Evolutionary conservation across 2,797 vertebrate genomes (phyloP).

Genomic region (Telmatherina bonti): DNA sequence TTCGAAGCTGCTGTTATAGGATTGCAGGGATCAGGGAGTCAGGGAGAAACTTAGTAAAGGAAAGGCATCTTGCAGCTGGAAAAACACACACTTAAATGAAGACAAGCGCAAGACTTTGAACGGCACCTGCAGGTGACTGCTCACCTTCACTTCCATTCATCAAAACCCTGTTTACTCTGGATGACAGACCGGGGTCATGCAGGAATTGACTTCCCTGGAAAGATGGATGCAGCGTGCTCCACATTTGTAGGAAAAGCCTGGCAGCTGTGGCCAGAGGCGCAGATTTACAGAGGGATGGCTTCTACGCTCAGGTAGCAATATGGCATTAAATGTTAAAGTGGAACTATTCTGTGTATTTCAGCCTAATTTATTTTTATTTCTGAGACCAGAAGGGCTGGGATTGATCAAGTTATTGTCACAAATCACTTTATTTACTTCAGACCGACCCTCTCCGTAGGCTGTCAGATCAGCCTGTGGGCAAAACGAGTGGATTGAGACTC

Average conservation of each 20-base stretch:
- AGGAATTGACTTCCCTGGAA: slow-evolving; percentile 87
- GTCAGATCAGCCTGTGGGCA: too few relatives aligned
- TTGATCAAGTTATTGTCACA: too few relatives aligned
- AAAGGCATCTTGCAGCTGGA: slow-evolving; percentile 91
- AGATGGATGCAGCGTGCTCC: slow-evolving; percentile 82
- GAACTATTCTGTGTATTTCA: too few relatives aligned
- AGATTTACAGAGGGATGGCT: slow-evolving; percentile 41
- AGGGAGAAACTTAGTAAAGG: slow-evolving; percentile 57
- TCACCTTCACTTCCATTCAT: slow-evolving; percentile 96
- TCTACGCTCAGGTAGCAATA: slow-evolving; percentile 28
- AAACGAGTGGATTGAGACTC: too few relatives aligned
- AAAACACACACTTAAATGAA: slow-evolving; percentile 84
- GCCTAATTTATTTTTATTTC: too few relatives aligned
- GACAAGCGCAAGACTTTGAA: slow-evolving; percentile 83
- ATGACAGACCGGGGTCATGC: slow-evolving; percentile 84
- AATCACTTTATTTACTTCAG: too few relatives aligned
- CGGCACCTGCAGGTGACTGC: slow-evolving; percentile 95
- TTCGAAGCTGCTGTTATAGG: slow-evolving; percentile 67
- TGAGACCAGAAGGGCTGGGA: too few relatives aligned
- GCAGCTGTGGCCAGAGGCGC: slow-evolving; percentile 42
- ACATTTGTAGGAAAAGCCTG: slow-evolving; percentile 53
- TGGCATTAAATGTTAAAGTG: slow-evolving; percentile 2
- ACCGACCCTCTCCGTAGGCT: too few relatives aligned
- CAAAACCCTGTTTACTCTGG: slow-evolving; percentile 92
- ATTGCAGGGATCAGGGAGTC: slow-evolving; percentile 23